A percentile compares a stretch with the other conserved stretches of the same genome.
phyloP scores from a whole-genome alignment of 1,140 invertebrate species.

The Aethina tumida region DNA sequence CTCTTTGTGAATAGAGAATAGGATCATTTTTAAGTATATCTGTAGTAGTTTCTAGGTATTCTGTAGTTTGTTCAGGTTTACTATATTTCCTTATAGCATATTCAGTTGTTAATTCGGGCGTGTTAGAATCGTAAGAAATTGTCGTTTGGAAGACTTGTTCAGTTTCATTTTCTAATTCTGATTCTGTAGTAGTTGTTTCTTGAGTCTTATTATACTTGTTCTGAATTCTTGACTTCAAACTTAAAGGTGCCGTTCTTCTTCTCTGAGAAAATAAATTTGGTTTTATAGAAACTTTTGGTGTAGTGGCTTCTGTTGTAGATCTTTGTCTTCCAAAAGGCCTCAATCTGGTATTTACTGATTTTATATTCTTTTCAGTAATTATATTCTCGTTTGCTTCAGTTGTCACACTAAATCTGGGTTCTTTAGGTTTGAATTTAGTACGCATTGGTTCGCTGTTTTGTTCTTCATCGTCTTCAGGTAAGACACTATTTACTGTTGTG shows the following conservation, averaged over 20 bases:
- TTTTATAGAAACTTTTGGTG: constrained; percentile 28
- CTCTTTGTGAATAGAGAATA: constrained; percentile 39
- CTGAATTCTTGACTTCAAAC: constrained; percentile 25
- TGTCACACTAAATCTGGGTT: constrained; percentile 22
- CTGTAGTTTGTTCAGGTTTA: too few species aligned
- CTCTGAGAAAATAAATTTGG: constrained; percentile 30
- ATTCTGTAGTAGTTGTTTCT: constrained; percentile 8
- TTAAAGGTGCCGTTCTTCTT: constrained; percentile 24
- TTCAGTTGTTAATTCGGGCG: too few species aligned
- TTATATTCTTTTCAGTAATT: constrained; percentile 23
- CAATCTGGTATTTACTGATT: constrained; percentile 27
- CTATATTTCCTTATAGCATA: too few species aligned
- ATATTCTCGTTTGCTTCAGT: constrained; percentile 13
- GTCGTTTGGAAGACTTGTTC: too few species aligned
- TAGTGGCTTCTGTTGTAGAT: constrained; percentile 21
- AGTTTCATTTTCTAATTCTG: constrained; percentile 2
- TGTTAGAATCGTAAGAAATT: too few species aligned
- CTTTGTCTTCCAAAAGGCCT: constrained; percentile 29
- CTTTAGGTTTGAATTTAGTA: constrained; percentile 33
- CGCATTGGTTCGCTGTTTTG: constrained; percentile 31
- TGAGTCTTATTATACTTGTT: constrained; percentile 20
- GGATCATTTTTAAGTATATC: constrained; percentile 27
- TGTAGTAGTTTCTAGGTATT: too few species aligned
- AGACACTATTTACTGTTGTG: constrained; percentile 4
- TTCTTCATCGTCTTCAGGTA: constrained; percentile 24